phyloP scores from a whole-genome alignment of 2,888 invertebrate genomes.

The Metellina segmentata region DNA sequence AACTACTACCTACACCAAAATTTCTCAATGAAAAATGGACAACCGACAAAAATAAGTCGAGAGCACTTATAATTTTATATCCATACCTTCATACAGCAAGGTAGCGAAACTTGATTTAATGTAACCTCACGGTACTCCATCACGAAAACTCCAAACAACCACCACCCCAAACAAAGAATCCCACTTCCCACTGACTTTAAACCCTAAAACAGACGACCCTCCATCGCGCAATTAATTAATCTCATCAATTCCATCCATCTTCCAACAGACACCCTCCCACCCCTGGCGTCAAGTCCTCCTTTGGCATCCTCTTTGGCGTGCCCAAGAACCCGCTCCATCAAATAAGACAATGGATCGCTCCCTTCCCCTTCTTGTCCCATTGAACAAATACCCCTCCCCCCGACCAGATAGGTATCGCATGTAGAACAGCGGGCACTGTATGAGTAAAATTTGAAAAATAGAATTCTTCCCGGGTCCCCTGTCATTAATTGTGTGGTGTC shows the following conservation, averaged over 20 bases:
- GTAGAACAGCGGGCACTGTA: conserved; percentile 33
- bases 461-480: conserved; percentile 27
- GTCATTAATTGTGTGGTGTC: conserved; percentile 69
- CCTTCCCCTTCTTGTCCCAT: conserved; percentile 38
- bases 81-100: too few species aligned
- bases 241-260: neutral
- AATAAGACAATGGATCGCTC: conserved; percentile 58
- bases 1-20: too few species aligned
- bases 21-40: too few species aligned
- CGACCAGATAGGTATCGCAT: conserved; percentile 61
- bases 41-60: too few species aligned
- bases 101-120: too few species aligned
- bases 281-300: neutral
- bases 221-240: neutral
- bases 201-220: neutral
- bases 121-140: too few species aligned
- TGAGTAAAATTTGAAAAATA: conserved; percentile 70
- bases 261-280: neutral
- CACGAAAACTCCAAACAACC: too few species aligned
- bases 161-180: neutral
- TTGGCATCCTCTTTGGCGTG: neutral
- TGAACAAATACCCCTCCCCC: conserved; percentile 58
- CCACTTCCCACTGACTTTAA: neutral
- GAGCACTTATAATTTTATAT: too few species aligned
- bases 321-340: conserved; percentile 50